Conservation (phyloP, 1,140 invertebrate species). For the Drosophila parvula region DNA sequence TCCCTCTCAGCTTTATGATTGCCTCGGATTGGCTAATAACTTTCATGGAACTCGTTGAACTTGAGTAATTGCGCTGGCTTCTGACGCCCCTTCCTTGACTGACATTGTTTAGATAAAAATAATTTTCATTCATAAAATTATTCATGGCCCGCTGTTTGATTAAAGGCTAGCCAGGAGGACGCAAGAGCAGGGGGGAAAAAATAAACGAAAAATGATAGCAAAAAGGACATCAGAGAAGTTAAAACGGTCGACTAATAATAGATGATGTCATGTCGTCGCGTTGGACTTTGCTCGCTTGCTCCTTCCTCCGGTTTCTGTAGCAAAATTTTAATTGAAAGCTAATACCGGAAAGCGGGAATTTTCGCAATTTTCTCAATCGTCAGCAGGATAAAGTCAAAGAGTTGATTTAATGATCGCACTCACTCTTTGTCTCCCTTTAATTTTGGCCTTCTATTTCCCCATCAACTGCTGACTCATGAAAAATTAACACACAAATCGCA, state of each 20-base stretch:
- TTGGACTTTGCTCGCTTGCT: background rate
- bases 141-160: constrained; percentile 55
- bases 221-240: constrained; percentile 1
- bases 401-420: constrained; percentile 39
- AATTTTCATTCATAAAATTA: constrained; percentile 51
- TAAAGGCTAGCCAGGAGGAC: constrained; percentile 32
- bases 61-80: constrained; percentile 59
- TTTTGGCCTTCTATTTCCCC: constrained; percentile 6
- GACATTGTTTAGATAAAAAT: constrained; percentile 48
- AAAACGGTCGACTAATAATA: constrained; percentile 28
- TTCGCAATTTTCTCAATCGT: constrained; percentile 23
- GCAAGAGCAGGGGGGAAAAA: background rate
- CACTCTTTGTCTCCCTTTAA: background rate
- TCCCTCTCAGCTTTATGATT: background rate
- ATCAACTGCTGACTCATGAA: constrained; percentile 59
- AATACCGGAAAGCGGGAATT: constrained; percentile 28
- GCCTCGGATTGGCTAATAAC: constrained; percentile 45
- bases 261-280: constrained; percentile 27
- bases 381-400: constrained; percentile 19
- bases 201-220: background rate
- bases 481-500: constrained; percentile 70
- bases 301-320: background rate
- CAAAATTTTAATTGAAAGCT: constrained; percentile 48
- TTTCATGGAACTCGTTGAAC: constrained; percentile 59
- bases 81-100: constrained; percentile 1